These are phyloP conservation scores for Actinostola sp. DNA, from an alignment of 92 coral and sea anemone species.

Conservation along the genomic window DNA sequence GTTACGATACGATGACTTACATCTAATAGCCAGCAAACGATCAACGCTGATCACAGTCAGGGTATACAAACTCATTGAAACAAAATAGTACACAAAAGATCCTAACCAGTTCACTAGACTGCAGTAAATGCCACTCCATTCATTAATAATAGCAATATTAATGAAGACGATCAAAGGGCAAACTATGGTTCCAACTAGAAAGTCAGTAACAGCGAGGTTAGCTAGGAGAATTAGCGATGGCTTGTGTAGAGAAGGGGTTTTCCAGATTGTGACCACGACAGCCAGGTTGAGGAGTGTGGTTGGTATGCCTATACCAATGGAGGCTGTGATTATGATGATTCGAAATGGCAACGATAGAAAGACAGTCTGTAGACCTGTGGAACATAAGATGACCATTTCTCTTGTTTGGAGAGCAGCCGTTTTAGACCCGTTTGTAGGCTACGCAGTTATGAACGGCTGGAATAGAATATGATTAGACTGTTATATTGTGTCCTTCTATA, in stretches of 20 bases:
- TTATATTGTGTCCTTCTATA: no score
- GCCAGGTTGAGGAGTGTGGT: background rate
- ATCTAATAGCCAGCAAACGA: constrained; percentile 20
- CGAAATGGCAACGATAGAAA: background rate
- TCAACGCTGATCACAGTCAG: constrained; percentile 6
- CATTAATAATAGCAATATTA: background rate
- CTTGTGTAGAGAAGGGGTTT: constrained; percentile 1
- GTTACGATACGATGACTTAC: background rate
- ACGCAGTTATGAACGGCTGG: no score
- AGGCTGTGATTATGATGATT: background rate
- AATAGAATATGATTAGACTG: no score
- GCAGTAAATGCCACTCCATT: background rate
- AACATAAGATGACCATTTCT: no score
- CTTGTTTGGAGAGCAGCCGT: no score
- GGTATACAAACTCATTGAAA: background rate
- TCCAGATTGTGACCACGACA: constrained; percentile 10
- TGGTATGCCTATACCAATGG: background rate
- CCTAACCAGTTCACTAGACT: background rate
- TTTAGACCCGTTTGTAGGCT: no score
- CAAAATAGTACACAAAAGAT: background rate
- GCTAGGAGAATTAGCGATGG: constrained; percentile 7
- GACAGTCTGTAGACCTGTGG: background rate
- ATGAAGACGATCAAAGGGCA: background rate
- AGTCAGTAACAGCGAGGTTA: constrained; percentile 15
- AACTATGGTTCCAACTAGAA: background rate